phyloP scores from a whole-genome alignment of 2,113 vertebrate species.

The Lamprotornis superbus region DNA sequence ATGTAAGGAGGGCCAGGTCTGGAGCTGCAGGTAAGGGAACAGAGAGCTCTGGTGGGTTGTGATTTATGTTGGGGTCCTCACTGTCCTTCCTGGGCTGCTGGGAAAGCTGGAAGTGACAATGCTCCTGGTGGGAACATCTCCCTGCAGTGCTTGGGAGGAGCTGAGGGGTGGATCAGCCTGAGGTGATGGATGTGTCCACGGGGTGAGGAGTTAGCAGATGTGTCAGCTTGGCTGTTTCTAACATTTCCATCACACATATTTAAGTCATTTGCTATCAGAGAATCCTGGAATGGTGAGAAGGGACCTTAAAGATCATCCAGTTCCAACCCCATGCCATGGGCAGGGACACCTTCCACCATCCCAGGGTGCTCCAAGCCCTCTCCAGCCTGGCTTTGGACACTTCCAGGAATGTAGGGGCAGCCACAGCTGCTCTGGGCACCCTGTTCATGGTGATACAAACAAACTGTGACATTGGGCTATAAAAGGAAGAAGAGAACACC shows the following conservation, averaged over 20 bases:
- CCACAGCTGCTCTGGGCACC: not conserved
- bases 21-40: not conserved
- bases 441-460: not conserved
- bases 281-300: not conserved
- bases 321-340: not conserved
- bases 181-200: not conserved
- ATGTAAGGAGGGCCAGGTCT: not conserved
- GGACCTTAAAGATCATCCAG: not conserved
- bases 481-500: not conserved
- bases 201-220: not conserved
- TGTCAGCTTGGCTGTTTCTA: not conserved
- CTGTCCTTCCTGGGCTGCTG: not conserved
- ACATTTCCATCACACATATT: rapidly evolving
- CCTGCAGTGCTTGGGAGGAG: not conserved
- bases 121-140: not conserved
- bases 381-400: not conserved
- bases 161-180: not conserved
- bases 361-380: rapidly evolving
- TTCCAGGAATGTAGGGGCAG: not conserved
- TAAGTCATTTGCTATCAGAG: not conserved
- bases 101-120: not conserved
- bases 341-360: rapidly evolving
- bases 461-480: not conserved
- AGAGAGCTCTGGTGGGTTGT: not conserved
- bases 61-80: not conserved